Conservation (phyloP, 2,888 invertebrate genomes). For the Empis stercorea region DNA sequence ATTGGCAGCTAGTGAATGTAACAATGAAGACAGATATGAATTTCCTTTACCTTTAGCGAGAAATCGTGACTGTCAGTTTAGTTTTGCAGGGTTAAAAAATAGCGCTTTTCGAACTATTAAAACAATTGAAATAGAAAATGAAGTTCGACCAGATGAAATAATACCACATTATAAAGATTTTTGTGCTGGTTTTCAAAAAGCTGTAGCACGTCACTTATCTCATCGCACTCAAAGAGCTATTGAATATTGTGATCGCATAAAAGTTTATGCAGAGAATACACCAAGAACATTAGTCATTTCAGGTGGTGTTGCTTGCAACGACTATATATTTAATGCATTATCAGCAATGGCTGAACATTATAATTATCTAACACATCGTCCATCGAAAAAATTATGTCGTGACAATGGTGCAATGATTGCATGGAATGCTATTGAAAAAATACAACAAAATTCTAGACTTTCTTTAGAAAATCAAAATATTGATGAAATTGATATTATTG, state of each 20-base stretch:
- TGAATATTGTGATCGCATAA: constrained; percentile 48
- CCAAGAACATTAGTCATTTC: constrained; percentile 60
- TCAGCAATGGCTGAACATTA: constrained; percentile 50
- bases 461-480: constrained; percentile 22
- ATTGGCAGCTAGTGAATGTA: constrained; percentile 53
- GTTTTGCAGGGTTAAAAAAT: constrained; percentile 73
- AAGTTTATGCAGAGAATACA: constrained; percentile 41
- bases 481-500: constrained; percentile 40
- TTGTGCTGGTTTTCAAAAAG: constrained; percentile 73
- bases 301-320: constrained; percentile 93
- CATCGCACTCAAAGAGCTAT: constrained; percentile 75
- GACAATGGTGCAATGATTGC: constrained; percentile 99
- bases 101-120: constrained; percentile 42
- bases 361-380: constrained; percentile 55
- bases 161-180: constrained; percentile 67
- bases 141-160: constrained; percentile 49
- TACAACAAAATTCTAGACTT: constrained; percentile 13
- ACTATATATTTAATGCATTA: constrained; percentile 61
- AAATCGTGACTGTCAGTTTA: constrained; percentile 75
- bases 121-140: constrained; percentile 42
- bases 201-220: constrained; percentile 63
- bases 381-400: constrained; percentile 77
- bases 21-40: constrained; percentile 48
- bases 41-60: constrained; percentile 53
- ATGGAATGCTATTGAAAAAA: constrained; percentile 88